A percentile compares a stretch with the other conserved stretches of the same genome.
Conservation (phyloP, 2,888 invertebrate genomes). For the Antheraea yamamai region DNA sequence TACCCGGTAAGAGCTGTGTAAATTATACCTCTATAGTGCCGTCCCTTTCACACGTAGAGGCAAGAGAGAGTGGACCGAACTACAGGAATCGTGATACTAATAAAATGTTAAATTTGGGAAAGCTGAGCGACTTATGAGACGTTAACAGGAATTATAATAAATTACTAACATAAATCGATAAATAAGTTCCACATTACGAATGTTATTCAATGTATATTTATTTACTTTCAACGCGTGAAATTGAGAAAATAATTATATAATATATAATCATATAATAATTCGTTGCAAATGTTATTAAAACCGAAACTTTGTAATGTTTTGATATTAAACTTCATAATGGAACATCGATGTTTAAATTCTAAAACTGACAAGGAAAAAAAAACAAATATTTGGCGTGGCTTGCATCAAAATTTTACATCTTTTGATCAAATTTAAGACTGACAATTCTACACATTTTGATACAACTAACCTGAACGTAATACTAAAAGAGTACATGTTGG, state of each 20-base stretch:
- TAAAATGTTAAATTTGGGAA: constrained; percentile 19
- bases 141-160: background rate
- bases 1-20: constrained; percentile 60
- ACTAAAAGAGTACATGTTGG: too few species aligned
- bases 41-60: constrained; percentile 42
- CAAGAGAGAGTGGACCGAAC: constrained; percentile 31
- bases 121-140: constrained; percentile 15
- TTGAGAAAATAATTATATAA: background rate
- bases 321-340: too few species aligned
- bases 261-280: too few species aligned
- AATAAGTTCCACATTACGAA: background rate
- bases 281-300: too few species aligned
- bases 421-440: too few species aligned
- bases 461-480: too few species aligned
- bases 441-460: too few species aligned
- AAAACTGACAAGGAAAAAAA: too few species aligned
- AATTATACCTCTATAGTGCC: constrained; percentile 46
- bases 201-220: background rate
- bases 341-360: too few species aligned
- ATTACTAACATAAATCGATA: background rate
- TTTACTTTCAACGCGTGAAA: background rate
- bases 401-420: too few species aligned
- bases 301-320: too few species aligned
- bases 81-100: constrained; percentile 14
- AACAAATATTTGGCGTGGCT: too few species aligned